Conservation (phyloP, 2,888 invertebrate species). For the Pristionchus entomophagus region DNA sequence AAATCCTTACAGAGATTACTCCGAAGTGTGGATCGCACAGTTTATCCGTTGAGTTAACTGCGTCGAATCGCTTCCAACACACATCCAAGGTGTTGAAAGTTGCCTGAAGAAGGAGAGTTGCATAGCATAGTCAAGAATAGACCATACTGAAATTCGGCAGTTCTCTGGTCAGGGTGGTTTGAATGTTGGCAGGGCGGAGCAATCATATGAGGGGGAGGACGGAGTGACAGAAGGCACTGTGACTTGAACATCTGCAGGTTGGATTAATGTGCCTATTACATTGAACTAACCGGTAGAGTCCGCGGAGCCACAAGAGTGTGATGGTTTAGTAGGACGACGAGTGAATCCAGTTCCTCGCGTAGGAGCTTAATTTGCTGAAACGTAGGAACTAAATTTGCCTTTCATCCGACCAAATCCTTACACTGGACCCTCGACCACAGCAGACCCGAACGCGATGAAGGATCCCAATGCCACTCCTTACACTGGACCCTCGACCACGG, state of each 20-base stretch:
- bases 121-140: not conserved
- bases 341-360: too few species aligned
- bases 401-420: too few species aligned
- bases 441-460: too few species aligned
- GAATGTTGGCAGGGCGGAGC: not conserved
- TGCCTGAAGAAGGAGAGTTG: not conserved
- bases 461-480: too few species aligned
- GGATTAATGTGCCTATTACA: too few species aligned
- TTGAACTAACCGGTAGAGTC: not conserved
- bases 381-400: too few species aligned
- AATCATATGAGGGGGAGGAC: not conserved
- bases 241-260: too few species aligned
- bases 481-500: too few species aligned
- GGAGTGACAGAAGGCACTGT: not conserved
- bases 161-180: not conserved
- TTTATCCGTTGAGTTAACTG: not conserved
- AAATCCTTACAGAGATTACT: conserved; percentile 3
- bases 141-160: not conserved
- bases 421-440: too few species aligned
- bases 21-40: conserved; percentile 35
- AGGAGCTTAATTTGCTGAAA: too few species aligned
- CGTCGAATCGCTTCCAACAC: conserved; percentile 23
- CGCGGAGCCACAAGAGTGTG: too few species aligned
- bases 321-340: too few species aligned
- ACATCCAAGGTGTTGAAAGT: not conserved